These are phyloP conservation scores for Psilopogon haemacephalus DNA, from an alignment of 2,113 vertebrate genomes.

Conservation along the genomic window DNA sequence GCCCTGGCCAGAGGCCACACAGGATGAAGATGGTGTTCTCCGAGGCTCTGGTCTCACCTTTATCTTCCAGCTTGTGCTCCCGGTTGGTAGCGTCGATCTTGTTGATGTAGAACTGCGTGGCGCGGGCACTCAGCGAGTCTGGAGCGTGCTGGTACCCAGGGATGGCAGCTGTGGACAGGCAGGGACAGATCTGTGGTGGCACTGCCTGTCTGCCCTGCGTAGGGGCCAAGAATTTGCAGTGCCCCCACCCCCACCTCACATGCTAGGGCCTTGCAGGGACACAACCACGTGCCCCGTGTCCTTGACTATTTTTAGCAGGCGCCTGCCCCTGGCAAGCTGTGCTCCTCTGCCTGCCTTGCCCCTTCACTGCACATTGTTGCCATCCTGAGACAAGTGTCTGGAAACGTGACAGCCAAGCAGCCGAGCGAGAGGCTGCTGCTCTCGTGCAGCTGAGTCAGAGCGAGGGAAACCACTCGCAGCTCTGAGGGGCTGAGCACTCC, in stretches of 20 bases:
- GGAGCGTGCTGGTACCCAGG: conserved; percentile 92
- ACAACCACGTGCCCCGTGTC: conserved; percentile 59
- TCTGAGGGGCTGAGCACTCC: neutral
- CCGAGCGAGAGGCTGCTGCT: conserved; percentile 24
- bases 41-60: conserved; percentile 75
- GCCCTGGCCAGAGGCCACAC: neutral
- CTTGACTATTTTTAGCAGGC: conserved; percentile 71
- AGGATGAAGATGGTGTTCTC: neutral
- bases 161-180: conserved; percentile 82
- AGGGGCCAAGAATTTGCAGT: conserved; percentile 59
- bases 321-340: conserved; percentile 64
- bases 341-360: conserved; percentile 65
- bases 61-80: conserved; percentile 92
- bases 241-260: conserved; percentile 60
- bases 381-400: conserved; percentile 67
- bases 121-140: conserved; percentile 77
- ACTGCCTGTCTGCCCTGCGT: conserved; percentile 15
- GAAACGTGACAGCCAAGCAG: conserved; percentile 63
- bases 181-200: conserved; percentile 17
- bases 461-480: neutral
- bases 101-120: conserved; percentile 90
- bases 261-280: conserved; percentile 59
- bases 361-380: conserved; percentile 68
- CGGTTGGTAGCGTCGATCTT: conserved; percentile 84
- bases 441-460: conserved; percentile 65